These are phyloP conservation scores for Drosophila acutilabella DNA, from an alignment of 2,888 invertebrate genomes.

Conservation along the genomic window DNA sequence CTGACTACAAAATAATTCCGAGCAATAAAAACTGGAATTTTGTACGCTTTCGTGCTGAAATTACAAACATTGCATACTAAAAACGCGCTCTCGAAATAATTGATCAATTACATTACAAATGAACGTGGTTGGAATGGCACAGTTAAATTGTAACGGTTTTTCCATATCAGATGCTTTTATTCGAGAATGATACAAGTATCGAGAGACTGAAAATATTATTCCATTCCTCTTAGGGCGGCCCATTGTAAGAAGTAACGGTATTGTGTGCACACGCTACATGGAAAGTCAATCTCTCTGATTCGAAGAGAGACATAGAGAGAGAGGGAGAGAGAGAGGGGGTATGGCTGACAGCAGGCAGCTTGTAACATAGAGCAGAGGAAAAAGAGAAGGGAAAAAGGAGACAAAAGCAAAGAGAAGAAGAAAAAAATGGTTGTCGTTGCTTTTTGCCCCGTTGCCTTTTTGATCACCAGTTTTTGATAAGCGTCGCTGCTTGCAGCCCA, in stretches of 20 bases:
- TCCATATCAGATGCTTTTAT: conserved; percentile 18
- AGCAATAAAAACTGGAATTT: no score
- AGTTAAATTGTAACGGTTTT: conserved; percentile 3
- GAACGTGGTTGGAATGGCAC: not conserved
- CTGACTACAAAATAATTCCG: no score
- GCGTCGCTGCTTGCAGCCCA: conserved; percentile 49
- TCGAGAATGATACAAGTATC: conserved; percentile 21
- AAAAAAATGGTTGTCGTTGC: conserved; percentile 46
- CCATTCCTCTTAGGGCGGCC: conserved; percentile 1
- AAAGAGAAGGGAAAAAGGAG: not conserved
- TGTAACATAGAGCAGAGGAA: not conserved
- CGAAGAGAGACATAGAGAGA: not conserved
- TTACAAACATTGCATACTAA: no score
- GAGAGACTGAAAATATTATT: conserved; percentile 26
- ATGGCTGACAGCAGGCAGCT: conserved; percentile 1
- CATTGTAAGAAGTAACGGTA: conserved; percentile 25
- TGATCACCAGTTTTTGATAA: conserved; percentile 72
- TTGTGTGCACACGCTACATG: conserved; percentile 9
- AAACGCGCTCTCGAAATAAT: not conserved
- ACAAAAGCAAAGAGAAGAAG: not conserved
- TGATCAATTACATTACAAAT: conserved; percentile 7
- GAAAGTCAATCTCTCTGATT: conserved; percentile 11
- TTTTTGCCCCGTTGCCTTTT: conserved; percentile 53
- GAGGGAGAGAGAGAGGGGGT: not conserved
- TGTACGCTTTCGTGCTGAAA: no score